phyloP scores from a whole-genome alignment of 1,140 invertebrate species.

The Protaetia brevitarsis region DNA sequence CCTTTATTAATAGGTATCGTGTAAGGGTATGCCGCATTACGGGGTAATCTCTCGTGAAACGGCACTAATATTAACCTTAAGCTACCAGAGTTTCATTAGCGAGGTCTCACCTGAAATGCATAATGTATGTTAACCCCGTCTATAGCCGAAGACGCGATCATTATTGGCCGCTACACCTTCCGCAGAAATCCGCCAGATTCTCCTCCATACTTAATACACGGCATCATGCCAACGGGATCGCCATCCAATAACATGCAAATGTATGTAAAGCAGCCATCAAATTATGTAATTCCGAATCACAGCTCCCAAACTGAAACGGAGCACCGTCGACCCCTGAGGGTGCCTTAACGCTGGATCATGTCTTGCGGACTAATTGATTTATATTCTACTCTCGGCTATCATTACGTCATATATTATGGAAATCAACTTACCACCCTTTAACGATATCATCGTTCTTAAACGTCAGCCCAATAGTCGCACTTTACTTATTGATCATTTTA shows the following conservation, averaged over 20 bases:
- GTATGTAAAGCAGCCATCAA: constrained; percentile 45
- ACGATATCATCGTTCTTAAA: neutral
- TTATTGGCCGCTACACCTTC: constrained; percentile 15
- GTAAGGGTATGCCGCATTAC: neutral
- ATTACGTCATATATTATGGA: constrained; percentile 17
- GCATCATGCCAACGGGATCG: constrained; percentile 9
- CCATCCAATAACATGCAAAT: constrained; percentile 45
- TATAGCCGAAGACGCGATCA: constrained; percentile 5
- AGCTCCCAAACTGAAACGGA: constrained; percentile 24
- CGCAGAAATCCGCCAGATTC: constrained; percentile 10
- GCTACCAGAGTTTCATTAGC: neutral
- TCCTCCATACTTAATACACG: constrained; percentile 5
- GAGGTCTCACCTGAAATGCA: constrained; percentile 13
- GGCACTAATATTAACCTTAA: constrained; percentile 9
- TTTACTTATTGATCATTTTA: neutral
- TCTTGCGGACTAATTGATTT: constrained; percentile 26
- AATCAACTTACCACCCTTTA: constrained; percentile 1
- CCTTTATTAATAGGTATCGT: constrained; percentile 3
- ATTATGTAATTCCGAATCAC: constrained; percentile 40
- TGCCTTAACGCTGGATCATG: constrained; percentile 24
- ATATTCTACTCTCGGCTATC: constrained; percentile 20
- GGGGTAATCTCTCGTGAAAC: neutral
- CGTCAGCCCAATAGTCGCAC: neutral
- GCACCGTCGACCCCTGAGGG: neutral
- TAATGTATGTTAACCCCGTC: constrained; percentile 1